Percentiles rank a stretch among this genome's conserved stretches.
Conservation (phyloP, 2,113 vertebrate genomes). For the Nanorana parkeri region DNA sequence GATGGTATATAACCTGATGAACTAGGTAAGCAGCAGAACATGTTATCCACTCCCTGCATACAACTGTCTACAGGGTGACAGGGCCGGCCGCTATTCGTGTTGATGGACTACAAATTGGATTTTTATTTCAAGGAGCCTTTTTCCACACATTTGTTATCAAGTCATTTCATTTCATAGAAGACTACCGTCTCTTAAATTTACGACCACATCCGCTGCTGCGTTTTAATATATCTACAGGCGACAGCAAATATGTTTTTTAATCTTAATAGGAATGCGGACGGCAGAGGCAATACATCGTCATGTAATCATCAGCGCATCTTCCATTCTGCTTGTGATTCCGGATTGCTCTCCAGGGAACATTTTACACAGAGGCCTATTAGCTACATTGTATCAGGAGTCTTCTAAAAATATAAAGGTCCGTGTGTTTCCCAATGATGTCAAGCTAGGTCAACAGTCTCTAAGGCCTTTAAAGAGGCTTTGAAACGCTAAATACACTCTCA, state of each 20-base stretch:
- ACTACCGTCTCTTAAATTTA: slow-evolving; percentile 13
- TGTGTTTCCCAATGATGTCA: too few relatives aligned
- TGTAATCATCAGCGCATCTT: not conserved
- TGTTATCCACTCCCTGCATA: not conserved
- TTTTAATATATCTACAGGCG: slow-evolving; percentile 15
- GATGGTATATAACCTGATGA: not conserved
- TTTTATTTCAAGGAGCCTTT: slow-evolving; percentile 30
- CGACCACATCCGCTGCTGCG: not conserved
- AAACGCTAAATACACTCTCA: too few relatives aligned
- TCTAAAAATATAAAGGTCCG: too few relatives aligned
- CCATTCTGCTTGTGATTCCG: not conserved
- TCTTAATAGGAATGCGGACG: slow-evolving; percentile 6
- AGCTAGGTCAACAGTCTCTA: too few relatives aligned
- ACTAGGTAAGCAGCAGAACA: not conserved
- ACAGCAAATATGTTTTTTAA: slow-evolving; percentile 26
- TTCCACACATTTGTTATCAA: slow-evolving; percentile 37
- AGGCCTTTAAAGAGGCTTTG: too few relatives aligned
- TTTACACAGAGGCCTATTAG: not conserved
- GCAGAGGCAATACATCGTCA: not conserved
- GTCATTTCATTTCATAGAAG: slow-evolving; percentile 25
- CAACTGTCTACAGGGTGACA: not conserved
- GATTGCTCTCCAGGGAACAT: not conserved
- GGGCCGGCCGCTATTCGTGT: not conserved
- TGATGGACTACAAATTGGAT: slow-evolving; percentile 40
- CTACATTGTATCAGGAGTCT: not conserved